Conservation (phyloP, 2,797 vertebrate species). For the Antennarius maculatus region DNA sequence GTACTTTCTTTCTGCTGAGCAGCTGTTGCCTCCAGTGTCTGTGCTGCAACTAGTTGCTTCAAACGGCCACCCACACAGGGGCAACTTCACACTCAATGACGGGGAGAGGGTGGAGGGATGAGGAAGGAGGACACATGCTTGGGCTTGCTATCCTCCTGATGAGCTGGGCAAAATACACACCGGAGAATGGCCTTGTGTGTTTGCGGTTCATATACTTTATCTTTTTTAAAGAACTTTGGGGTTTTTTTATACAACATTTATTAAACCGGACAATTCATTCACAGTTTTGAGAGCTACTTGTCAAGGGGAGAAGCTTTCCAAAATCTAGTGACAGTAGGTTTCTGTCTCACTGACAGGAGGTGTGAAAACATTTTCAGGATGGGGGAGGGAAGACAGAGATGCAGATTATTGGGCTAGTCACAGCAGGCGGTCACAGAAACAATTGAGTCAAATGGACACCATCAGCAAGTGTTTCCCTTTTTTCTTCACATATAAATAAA, state of each 20-base stretch:
- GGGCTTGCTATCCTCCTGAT: constrained; percentile 59
- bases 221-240: neutral
- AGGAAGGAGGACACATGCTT: constrained; percentile 56
- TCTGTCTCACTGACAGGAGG: constrained; percentile 37
- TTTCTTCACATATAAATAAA: no score
- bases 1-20: constrained; percentile 26
- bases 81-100: constrained; percentile 6
- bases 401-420: constrained; percentile 50
- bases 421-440: constrained; percentile 40
- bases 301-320: neutral
- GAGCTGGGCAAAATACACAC: constrained; percentile 29
- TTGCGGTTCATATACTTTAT: neutral
- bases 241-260: neutral
- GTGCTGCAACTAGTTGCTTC: constrained; percentile 63
- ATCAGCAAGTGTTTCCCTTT: constrained; percentile 12
- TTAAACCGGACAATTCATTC: neutral
- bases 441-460: constrained; percentile 30
- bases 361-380: constrained; percentile 40
- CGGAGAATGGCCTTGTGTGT: constrained; percentile 10
- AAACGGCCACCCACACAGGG: constrained; percentile 72
- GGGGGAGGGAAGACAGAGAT: constrained; percentile 32
- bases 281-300: neutral
- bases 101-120: neutral
- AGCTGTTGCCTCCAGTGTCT: constrained; percentile 65
- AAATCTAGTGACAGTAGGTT: constrained; percentile 29